These are phyloP conservation scores for Agrotis exclamationis DNA, from an alignment of 2,888 invertebrate genomes.

Conservation along the genomic window DNA sequence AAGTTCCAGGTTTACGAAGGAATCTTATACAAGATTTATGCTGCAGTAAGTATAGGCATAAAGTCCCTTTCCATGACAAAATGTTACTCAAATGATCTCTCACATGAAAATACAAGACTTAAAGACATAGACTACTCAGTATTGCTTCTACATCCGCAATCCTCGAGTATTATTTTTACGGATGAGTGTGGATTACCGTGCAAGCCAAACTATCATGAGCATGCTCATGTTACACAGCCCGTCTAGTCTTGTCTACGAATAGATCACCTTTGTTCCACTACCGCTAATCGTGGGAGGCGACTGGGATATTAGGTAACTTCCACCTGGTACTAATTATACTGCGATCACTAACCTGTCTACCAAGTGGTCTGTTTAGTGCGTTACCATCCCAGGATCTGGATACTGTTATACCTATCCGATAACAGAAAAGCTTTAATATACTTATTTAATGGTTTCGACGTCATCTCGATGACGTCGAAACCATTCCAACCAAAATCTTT, in stretches of 20 bases:
- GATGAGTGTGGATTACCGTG: constrained; percentile 40
- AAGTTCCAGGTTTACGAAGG: neutral
- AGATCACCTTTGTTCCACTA: constrained; percentile 58
- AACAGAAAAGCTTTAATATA: constrained; percentile 2
- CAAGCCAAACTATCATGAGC: constrained; percentile 30
- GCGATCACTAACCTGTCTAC: neutral
- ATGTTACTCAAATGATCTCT: neutral
- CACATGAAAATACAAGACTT: neutral
- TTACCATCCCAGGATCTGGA: constrained; percentile 10
- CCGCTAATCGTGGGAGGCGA: constrained; percentile 20
- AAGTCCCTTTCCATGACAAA: neutral
- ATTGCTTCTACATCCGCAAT: constrained; percentile 30
- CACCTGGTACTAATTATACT: constrained; percentile 43
- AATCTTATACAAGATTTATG: neutral
- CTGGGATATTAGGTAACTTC: constrained; percentile 31
- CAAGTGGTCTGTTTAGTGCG: constrained; percentile 16
- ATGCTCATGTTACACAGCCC: constrained; percentile 38
- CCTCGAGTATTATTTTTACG: constrained; percentile 47
- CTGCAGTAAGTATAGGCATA: neutral
- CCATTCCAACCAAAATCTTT: no score
- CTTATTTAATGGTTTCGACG: neutral
- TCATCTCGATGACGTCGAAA: neutral
- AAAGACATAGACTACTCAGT: constrained; percentile 1
- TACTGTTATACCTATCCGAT: constrained; percentile 2
- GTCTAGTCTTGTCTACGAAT: constrained; percentile 48